A percentile compares a stretch with the other conserved stretches of the same genome.
Conservation (phyloP, 2,888 invertebrate species). For the Frankliniella fusca region DNA sequence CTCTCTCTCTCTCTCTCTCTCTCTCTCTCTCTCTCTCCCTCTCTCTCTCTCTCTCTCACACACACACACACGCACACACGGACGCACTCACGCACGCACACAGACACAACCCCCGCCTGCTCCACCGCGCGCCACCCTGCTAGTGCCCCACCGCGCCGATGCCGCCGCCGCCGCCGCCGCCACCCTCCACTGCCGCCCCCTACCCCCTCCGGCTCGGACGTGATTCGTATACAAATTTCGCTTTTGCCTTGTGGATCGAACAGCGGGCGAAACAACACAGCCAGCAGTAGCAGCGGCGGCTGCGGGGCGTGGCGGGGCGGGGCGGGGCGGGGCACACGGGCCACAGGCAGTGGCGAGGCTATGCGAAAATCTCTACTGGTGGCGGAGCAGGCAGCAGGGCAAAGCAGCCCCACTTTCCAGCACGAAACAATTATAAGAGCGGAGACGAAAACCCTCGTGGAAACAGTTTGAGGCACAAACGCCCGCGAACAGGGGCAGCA, state of each 20-base stretch:
- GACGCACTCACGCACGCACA: not conserved
- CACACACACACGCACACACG: not conserved
- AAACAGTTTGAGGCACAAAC: too few species aligned
- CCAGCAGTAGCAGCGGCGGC: not conserved
- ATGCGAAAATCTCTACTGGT: not conserved
- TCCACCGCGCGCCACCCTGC: not conserved
- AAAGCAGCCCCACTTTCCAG: too few species aligned
- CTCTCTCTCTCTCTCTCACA: not conserved
- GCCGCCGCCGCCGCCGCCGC: not conserved
- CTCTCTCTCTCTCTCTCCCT: too few species aligned
- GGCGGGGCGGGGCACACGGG: not conserved
- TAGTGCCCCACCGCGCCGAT: not conserved
- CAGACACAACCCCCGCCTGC: not conserved
- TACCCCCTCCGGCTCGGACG: conserved; percentile 2
- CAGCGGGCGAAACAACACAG: conserved; percentile 24
- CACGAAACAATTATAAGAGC: too few species aligned
- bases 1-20: too few species aligned
- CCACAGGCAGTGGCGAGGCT: conserved; percentile 8
- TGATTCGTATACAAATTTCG: conserved; percentile 25
- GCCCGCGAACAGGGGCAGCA: too few species aligned
- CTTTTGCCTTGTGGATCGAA: conserved; percentile 26
- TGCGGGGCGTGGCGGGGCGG: not conserved
- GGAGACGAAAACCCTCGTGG: too few species aligned
- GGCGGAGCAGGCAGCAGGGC: too few species aligned
- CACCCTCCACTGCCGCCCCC: not conserved